Evolutionary conservation across 1,140 invertebrate species (phyloP).

Genomic region (Leptinotarsa texana): DNA sequence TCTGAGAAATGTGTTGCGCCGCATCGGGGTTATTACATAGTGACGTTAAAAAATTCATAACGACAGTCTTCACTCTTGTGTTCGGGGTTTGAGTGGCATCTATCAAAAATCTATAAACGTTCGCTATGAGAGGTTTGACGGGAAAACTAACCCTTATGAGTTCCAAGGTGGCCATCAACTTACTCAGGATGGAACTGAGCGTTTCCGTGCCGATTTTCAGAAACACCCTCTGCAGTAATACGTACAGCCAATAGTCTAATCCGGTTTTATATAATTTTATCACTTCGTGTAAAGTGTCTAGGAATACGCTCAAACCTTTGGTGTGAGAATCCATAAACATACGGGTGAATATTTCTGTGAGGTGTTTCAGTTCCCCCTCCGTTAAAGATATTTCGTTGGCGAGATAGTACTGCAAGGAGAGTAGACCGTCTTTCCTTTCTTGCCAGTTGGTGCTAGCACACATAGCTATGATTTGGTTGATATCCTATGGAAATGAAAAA

Average conservation of each 20-base stretch:
- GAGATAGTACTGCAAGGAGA: constrained; percentile 77
- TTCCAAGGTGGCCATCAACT: constrained; percentile 85
- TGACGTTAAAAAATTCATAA: constrained; percentile 72
- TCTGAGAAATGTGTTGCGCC: constrained; percentile 43
- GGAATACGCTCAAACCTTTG: constrained; percentile 90
- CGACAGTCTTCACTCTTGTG: constrained; percentile 68
- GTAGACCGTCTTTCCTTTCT: constrained; percentile 89
- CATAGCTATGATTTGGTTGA: constrained; percentile 84
- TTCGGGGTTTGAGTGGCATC: constrained; percentile 91
- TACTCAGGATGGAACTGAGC: constrained; percentile 85
- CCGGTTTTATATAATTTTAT: constrained; percentile 86
- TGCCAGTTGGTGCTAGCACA: constrained; percentile 88
- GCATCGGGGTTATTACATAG: constrained; percentile 65
- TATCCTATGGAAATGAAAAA: constrained; percentile 64
- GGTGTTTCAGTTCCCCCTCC: constrained; percentile 72
- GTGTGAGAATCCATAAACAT: constrained; percentile 98
- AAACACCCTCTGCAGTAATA: constrained; percentile 76
- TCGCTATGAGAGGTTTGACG: constrained; percentile 63
- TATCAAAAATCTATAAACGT: constrained; percentile 73
- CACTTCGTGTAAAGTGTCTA: constrained; percentile 89
- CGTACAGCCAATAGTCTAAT: constrained; percentile 88
- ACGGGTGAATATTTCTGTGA: constrained; percentile 90
- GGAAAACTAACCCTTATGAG: constrained; percentile 78
- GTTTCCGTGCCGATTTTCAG: constrained; percentile 90
- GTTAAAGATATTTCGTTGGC: constrained; percentile 71